Base-by-base conservation (phyloP, 2,113 vertebrate species). In the Takifugu flavidus region DNA sequence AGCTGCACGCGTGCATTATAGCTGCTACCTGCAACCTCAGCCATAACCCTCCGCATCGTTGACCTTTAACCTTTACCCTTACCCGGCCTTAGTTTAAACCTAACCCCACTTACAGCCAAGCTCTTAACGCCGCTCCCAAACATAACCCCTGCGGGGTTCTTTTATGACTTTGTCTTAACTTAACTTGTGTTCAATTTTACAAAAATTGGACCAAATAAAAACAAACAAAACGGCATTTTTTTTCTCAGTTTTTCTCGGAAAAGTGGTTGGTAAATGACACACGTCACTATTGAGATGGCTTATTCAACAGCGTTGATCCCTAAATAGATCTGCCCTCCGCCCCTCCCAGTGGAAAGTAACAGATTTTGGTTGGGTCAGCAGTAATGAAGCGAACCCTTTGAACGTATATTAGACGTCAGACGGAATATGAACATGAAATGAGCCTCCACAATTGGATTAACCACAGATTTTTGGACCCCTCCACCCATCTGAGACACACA, bases 401-500 rank as follows among this genome's bases (percentile, higher is more conserved):
- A 67, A 58, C 42, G 10, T 25, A 57, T 31, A 60, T 54, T 14
- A 60, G 49, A 56, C 47, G 67, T 65, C 74, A 53, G 71, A 62
- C 56, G 39, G 58, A 67, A 59, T 31, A 65, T 59, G 49, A 58
- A 66, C 60, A 61, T 63, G 56, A 78, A 73, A 65, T 39, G 57
- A 29, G 25, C 28, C 13, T 51, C 39, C 59, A 75, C 50, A 77
- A 70, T 49, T 67, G 62, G 56, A 79, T 62, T 50, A 72, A 29
- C 58, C 62, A 42, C 53, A 27, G 66, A 56, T 64, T 75, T 68
- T 62, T 59, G 47, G 20, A 62, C 51, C 44, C 25, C 68, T 71
- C 70, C 80, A 79, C 65, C 77, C 77, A 56, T 76, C 73, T 82
- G 53, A 69, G 67, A 71, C 20, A 49, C n/a, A 49, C 47, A 49